Conservation (phyloP, 2,797 vertebrate species). For the Mastacembelus armatus region DNA sequence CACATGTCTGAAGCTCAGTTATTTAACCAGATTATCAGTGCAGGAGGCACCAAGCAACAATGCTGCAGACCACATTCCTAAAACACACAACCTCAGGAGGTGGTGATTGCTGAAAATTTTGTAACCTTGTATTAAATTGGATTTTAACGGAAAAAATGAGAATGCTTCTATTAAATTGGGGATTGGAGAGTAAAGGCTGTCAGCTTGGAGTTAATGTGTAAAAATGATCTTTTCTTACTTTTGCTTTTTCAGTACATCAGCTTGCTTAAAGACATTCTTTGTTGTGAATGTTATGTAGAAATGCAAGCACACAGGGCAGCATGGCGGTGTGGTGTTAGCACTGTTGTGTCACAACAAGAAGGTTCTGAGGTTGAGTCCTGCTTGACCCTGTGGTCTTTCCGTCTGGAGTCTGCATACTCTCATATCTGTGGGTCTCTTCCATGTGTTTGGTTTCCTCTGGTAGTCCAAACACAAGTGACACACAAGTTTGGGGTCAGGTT, state of each 20-base stretch:
- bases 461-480: no score
- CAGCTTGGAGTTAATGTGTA: constrained; percentile 48
- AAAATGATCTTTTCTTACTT: constrained; percentile 40
- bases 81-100: constrained; percentile 44
- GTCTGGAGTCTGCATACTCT: no score
- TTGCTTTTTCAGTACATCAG: constrained; percentile 26
- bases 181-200: constrained; percentile 58
- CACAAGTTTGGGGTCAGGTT: no score
- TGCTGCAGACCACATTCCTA: constrained; percentile 46
- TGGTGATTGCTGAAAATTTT: constrained; percentile 26
- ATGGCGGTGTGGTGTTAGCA: no score
- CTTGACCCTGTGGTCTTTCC: no score
- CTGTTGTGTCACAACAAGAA: no score
- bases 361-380: no score
- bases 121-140: constrained; percentile 46
- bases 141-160: constrained; percentile 38
- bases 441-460: no score
- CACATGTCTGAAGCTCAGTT: constrained; percentile 53
- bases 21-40: constrained; percentile 63
- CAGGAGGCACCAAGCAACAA: constrained; percentile 46
- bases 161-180: constrained; percentile 59
- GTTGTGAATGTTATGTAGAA: background rate
- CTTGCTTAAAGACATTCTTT: background rate
- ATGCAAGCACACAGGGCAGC: constrained; percentile 7
- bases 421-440: no score